Base-by-base conservation (phyloP, 2,113 vertebrate species). In the Patagioenas fasciata region DNA sequence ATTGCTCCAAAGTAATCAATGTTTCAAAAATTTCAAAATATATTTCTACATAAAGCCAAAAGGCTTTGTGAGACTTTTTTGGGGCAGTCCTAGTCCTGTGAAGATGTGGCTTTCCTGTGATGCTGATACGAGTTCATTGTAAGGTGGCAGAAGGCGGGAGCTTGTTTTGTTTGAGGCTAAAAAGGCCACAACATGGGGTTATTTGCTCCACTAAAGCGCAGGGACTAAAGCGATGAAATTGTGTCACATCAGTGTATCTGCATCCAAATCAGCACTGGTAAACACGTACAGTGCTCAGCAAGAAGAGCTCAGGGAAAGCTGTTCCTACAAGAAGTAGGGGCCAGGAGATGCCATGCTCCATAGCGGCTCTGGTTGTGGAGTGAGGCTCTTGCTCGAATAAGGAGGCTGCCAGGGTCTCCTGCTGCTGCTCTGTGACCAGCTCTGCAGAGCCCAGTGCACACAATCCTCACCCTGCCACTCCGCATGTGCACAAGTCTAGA, bases 391-490 rank as follows among this genome's bases (percentile, higher is more conserved):
- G 57, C n/a, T 75, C 2, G 1, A 87, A 84, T 11, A 8, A 61
- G 94, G 87, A 88, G 88, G 87, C 47, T 64, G 79, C 80, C 19
- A 16, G 44, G 21, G 70, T 17, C 50, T 26, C 44, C 34, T 32
- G 25, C 3, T 83, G 50, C 66, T 79, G 42, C 24, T 53, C 31
- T 64, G 78, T 42, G 31, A 48, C 36, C 53, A 34, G 73, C 72
- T 58, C n/a, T 28, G 32, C 40, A 11, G 0, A 44, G 48, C n/a
- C 23, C 6, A 0, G 23, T 29, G 51, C 32, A 32, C 28, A 29
- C 50, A 38, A 8, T 25, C 44, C 53, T 31, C 17, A 48, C 40
- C 24, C 69, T 77, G 56, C 25, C n/a, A 10, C 50, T 9, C 11
- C 17, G 24, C 54, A 6, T 7, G 13, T 26, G 66, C 50, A 25